Base-by-base conservation (phyloP, 2,113 vertebrate species). In the Gopherus flavomarginatus region DNA sequence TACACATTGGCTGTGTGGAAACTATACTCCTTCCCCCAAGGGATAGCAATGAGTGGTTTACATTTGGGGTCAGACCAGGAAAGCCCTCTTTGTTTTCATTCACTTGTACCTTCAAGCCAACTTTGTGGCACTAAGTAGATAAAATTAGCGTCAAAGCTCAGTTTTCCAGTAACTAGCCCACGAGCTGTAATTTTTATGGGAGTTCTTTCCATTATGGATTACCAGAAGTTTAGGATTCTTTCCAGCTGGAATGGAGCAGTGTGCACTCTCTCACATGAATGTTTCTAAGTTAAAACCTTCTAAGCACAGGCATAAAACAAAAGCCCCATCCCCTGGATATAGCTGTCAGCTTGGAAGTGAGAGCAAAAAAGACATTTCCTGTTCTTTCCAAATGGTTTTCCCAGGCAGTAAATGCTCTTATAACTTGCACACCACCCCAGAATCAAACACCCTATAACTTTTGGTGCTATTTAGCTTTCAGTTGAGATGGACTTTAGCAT, bases 281-380 rank as follows among this genome's bases (percentile, higher is more conserved):
- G 47, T 38, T 93, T 95, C 81, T 90, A 84, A 83, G 91, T 57
- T 90, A 83, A 94, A 94, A 91, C 31, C n/a, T 17, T 62, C 79
- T 89, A 84, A 89, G 72, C 54, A 72, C 72, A 95, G 52, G 65
- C 92, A 89, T 93, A 88, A 94, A 94, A 72, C 81, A 97, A 69
- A 88, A 93, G 26, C 31, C 27, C 49, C 78, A 47, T 78, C 42
- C 44, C 42, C 29, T 31, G 3, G 19, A 81, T 49, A 59, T 85
- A 12, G 54, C 42, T 80, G 85, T 54, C 89, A 90, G 78, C 50
- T 85, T 81, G 47, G 84, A 81, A 87, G 72, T 57, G 27, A 81
- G 52, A 1, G 0, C 6, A 87, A 65, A 84, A 88, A 47, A 11
- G 5, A 56, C 13, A 38, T 82, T 92, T 91, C 38, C 80, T n/a